These are phyloP conservation scores for Gavia stellata DNA, from an alignment of 2,113 vertebrate species.

Conservation along the genomic window DNA sequence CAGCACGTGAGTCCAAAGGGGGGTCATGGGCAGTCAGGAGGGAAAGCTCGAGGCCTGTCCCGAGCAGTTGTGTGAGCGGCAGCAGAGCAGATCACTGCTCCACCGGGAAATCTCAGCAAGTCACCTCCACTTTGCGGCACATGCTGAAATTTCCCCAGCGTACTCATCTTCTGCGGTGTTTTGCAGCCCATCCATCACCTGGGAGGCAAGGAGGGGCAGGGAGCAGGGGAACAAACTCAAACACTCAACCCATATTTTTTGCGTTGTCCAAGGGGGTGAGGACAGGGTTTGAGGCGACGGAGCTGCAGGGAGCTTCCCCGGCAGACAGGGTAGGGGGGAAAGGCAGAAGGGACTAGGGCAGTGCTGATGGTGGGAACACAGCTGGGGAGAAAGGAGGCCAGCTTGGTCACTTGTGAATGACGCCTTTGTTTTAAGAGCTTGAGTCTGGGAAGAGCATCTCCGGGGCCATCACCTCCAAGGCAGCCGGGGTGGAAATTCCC, in stretches of 20 bases:
- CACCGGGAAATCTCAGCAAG: neutral
- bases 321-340: accelerated
- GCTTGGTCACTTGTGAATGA: neutral
- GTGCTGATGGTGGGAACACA: neutral
- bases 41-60: neutral
- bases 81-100: neutral
- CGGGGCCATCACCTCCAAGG: neutral
- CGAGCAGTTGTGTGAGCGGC: neutral
- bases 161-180: neutral
- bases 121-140: neutral
- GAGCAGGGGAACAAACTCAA: neutral
- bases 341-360: neutral
- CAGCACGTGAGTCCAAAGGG: neutral
- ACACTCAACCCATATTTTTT: neutral
- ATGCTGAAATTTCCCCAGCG: neutral
- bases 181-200: neutral
- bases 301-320: neutral
- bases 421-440: neutral
- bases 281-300: neutral
- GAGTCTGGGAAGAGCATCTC: neutral
- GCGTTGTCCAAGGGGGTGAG: neutral
- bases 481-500: neutral
- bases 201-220: neutral
- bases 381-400: neutral
- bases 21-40: neutral